Percentiles rank a stretch among this genome's conserved stretches.
Evolutionary conservation across 1,140 invertebrate species (phyloP).

Genomic region (Temnothorax curvispinosus): DNA sequence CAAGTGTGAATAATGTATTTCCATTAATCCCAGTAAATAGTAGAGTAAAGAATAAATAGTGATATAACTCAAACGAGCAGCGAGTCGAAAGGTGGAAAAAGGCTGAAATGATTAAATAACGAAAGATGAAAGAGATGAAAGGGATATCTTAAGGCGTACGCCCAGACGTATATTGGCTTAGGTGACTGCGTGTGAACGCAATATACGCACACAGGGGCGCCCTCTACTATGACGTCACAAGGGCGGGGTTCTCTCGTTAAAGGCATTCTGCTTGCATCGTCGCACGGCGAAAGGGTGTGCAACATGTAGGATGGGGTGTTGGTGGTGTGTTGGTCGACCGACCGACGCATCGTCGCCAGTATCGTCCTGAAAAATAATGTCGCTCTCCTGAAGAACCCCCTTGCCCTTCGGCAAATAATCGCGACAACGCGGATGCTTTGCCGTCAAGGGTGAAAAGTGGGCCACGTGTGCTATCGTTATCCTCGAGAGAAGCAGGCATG

Average conservation of each 20-base stretch:
- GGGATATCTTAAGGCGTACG: background rate
- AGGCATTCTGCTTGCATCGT: conserved; percentile 70
- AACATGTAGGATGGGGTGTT: conserved; percentile 82
- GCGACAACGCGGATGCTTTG: background rate
- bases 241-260: conserved; percentile 84
- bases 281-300: conserved; percentile 73
- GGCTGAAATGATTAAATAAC: conserved; percentile 24
- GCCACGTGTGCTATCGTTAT: conserved; percentile 9
- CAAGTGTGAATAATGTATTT: background rate
- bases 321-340: conserved; percentile 39
- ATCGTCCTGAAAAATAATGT: conserved; percentile 31
- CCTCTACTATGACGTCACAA: conserved; percentile 81
- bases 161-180: conserved; percentile 26
- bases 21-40: background rate
- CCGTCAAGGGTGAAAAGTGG: conserved; percentile 33
- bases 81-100: background rate
- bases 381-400: background rate
- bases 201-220: conserved; percentile 76
- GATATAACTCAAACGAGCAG: background rate
- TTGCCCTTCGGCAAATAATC: background rate
- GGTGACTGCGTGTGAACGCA: conserved; percentile 58
- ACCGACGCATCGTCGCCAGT: background rate
- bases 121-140: conserved; percentile 13
- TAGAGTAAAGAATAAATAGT: background rate
- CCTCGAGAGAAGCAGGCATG: background rate